A percentile compares a stretch with the other conserved stretches of the same genome.
These are phyloP conservation scores for Sitodiplosis mosellana DNA, from an alignment of 1,140 invertebrate species.

Conservation along the genomic window DNA sequence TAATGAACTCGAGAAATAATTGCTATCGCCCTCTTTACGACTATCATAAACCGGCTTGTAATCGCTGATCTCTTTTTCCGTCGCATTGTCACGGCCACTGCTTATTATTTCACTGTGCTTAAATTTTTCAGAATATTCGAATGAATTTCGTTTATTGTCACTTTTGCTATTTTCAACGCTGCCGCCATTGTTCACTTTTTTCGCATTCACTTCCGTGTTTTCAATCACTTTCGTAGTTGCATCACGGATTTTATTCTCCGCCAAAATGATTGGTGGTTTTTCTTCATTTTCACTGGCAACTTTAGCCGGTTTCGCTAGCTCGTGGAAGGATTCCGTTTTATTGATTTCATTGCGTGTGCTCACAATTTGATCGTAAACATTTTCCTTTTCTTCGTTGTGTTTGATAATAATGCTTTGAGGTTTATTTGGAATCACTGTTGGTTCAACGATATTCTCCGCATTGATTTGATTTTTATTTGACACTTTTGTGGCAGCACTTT, in stretches of 20 bases:
- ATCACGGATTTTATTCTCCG: conserved; percentile 15
- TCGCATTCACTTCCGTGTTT: conserved; percentile 25
- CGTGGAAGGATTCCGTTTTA: conserved; percentile 6
- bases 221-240: conserved; percentile 17
- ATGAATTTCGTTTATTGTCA: too few species aligned
- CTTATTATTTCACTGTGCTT: too few species aligned
- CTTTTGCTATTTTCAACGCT: not conserved
- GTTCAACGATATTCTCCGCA: conserved; percentile 16
- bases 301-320: not conserved
- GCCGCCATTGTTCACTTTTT: conserved; percentile 21
- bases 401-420: too few species aligned
- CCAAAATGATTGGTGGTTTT: conserved; percentile 18
- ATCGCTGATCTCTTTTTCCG: not conserved
- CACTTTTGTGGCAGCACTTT: conserved; percentile 39
- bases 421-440: conserved; percentile 18
- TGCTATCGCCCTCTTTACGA: too few species aligned
- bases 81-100: too few species aligned
- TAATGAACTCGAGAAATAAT: too few species aligned
- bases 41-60: too few species aligned
- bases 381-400: conserved; percentile 23
- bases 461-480: conserved; percentile 11
- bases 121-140: too few species aligned
- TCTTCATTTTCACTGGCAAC: conserved; percentile 10
- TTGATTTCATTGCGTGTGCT: conserved; percentile 23
- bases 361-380: conserved; percentile 14